Conservation (phyloP, 2,888 invertebrate genomes). For the Trissolcus japonicus region DNA sequence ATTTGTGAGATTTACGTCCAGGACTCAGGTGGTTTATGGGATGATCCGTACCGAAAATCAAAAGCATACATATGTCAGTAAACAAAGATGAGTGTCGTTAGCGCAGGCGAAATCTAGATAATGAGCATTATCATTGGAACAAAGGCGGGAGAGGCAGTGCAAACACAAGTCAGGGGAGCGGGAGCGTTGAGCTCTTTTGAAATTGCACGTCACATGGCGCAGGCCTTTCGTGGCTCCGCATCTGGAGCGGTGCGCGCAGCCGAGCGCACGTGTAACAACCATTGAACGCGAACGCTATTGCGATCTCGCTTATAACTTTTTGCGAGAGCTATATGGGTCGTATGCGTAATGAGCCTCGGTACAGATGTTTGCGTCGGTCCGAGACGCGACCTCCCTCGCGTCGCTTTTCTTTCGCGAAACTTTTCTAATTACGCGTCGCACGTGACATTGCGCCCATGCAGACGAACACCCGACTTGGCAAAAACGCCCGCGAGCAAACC, state of each 20-base stretch:
- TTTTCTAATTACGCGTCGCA: constrained; percentile 56
- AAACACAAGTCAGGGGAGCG: constrained; percentile 54
- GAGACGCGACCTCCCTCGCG: not conserved
- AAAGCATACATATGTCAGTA: constrained; percentile 2
- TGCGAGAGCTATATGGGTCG: constrained; percentile 42
- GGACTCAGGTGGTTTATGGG: not conserved
- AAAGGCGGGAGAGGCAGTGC: constrained; percentile 15
- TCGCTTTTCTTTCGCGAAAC: constrained; percentile 42
- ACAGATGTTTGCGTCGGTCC: constrained; percentile 44
- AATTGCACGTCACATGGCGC: constrained; percentile 55
- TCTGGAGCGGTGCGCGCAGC: constrained; percentile 60
- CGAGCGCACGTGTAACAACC: constrained; percentile 59
- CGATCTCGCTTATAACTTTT: constrained; percentile 56
- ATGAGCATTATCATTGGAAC: constrained; percentile 41
- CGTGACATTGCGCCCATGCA: no score
- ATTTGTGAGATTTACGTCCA: not conserved
- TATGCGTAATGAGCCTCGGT: constrained; percentile 49
- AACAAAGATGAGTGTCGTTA: constrained; percentile 30
- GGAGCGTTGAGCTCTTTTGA: constrained; percentile 46
- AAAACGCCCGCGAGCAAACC: constrained; percentile 33
- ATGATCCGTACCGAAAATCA: constrained; percentile 5
- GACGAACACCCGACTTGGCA: constrained; percentile 1
- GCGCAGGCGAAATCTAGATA: constrained; percentile 33
- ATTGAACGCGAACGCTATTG: constrained; percentile 53
- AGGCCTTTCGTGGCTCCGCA: constrained; percentile 54